A percentile compares a stretch with the other conserved stretches of the same genome.
phyloP scores from a whole-genome alignment of 2,797 vertebrate species.

The Sebastes alutus region DNA sequence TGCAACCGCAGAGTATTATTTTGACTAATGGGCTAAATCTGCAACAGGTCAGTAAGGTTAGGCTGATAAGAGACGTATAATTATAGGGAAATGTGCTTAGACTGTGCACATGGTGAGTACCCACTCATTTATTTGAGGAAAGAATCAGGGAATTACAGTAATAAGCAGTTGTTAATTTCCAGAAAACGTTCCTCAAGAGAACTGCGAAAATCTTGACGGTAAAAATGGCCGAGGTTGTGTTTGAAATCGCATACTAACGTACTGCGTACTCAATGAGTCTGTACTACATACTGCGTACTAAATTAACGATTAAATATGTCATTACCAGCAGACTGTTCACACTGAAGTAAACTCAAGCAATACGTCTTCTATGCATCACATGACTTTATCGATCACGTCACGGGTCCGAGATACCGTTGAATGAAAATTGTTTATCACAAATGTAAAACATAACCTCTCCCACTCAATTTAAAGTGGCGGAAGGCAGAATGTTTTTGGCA shows the following conservation, averaged over 20 bases:
- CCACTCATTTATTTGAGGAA: neutral
- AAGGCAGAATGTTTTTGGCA: too few species aligned
- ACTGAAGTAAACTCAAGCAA: too few species aligned
- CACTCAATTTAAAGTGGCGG: too few species aligned
- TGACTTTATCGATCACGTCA: neutral
- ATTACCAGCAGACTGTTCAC: too few species aligned
- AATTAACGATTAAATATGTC: too few species aligned
- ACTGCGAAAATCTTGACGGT: neutral
- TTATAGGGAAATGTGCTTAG: neutral
- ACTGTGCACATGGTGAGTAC: neutral
- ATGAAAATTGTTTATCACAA: neutral
- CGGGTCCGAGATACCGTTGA: too few species aligned
- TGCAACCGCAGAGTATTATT: neutral
- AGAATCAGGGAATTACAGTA: neutral
- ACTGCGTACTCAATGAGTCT: too few species aligned
- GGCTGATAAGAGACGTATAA: neutral
- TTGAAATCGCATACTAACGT: too few species aligned
- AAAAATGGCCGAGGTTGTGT: too few species aligned
- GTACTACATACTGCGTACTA: too few species aligned
- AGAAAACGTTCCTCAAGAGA: neutral
- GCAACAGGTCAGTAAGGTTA: neutral
- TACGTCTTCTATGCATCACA: too few species aligned
- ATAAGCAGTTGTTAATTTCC: neutral
- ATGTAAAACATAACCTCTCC: too few species aligned
- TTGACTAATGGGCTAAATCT: neutral